Evolutionary conservation across 30 jellyfish, hydroid and myxozoan species (phyloP).

Genomic region (Hydractinia symbiolongicarpus): DNA sequence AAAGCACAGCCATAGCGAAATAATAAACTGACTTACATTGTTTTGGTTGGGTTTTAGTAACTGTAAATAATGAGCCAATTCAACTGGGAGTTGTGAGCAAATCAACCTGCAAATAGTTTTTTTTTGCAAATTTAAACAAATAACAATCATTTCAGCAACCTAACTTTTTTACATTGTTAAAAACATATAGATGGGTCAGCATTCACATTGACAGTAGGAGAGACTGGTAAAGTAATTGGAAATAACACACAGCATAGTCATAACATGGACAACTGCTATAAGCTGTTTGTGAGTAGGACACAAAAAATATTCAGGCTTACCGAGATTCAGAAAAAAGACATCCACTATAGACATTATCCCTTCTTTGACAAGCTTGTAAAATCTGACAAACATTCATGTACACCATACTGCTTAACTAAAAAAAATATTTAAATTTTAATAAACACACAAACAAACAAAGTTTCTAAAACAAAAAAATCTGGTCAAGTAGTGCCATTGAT

Average conservation of each 20-base stretch:
- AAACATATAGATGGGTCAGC: too few species aligned
- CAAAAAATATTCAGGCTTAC: conserved; percentile 23
- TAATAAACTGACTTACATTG: conserved; percentile 41
- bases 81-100: conserved; percentile 51
- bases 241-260: too few species aligned
- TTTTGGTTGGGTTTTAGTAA: conserved; percentile 54
- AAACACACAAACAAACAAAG: too few species aligned
- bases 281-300: too few species aligned
- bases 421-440: neutral
- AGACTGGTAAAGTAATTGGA: too few species aligned
- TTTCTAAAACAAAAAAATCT: too few species aligned
- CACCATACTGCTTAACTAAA: conserved; percentile 4
- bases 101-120: conserved; percentile 34
- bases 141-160: neutral
- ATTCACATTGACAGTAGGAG: too few species aligned
- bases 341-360: conserved; percentile 55
- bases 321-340: conserved; percentile 47
- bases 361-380: conserved; percentile 62
- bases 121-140: neutral
- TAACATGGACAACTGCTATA: too few species aligned
- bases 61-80: conserved; percentile 33
- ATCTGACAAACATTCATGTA: conserved; percentile 52
- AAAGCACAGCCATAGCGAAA: too few species aligned
- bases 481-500: too few species aligned
- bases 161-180: too few species aligned